Evolutionary conservation across 2,888 invertebrate genomes (phyloP).

Genomic region (Lycophotia porphyrea): DNA sequence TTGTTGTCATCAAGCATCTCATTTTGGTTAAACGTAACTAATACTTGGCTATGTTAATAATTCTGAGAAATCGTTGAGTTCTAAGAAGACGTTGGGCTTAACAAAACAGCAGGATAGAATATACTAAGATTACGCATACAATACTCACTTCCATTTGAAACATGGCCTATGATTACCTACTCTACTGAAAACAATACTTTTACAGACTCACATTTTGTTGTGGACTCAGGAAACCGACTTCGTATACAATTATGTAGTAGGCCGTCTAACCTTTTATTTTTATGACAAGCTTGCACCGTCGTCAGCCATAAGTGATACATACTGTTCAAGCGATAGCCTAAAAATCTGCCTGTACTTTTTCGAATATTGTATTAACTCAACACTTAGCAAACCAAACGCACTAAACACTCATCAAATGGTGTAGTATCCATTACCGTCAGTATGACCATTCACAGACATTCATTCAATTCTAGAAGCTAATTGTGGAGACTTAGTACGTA

Average conservation of each 20-base stretch:
- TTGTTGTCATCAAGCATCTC: slow-evolving; percentile 42
- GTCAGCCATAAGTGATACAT: neutral
- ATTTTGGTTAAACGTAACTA: slow-evolving; percentile 46
- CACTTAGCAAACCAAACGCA: neutral
- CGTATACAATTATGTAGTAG: neutral
- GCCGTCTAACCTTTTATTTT: neutral
- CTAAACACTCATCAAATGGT: neutral
- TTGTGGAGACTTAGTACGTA: neutral
- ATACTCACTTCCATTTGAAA: neutral
- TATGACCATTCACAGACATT: slow-evolving; percentile 5
- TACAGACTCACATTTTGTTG: neutral
- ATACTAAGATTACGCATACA: neutral
- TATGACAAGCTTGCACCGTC: neutral
- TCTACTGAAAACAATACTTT: neutral
- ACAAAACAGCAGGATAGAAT: slow-evolving; percentile 14
- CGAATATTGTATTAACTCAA: neutral
- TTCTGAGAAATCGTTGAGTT: slow-evolving; percentile 30
- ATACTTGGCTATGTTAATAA: slow-evolving; percentile 38
- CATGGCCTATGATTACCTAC: neutral
- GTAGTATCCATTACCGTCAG: slow-evolving; percentile 5
- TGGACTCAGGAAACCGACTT: neutral
- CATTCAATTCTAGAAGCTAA: slow-evolving; percentile 14
- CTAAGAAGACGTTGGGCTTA: slow-evolving; percentile 19
- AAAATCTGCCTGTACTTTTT: neutral
- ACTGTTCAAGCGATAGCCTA: neutral